Evolutionary conservation across 2,797 vertebrate species (phyloP).

Genomic region (Molossus alvarezi): DNA sequence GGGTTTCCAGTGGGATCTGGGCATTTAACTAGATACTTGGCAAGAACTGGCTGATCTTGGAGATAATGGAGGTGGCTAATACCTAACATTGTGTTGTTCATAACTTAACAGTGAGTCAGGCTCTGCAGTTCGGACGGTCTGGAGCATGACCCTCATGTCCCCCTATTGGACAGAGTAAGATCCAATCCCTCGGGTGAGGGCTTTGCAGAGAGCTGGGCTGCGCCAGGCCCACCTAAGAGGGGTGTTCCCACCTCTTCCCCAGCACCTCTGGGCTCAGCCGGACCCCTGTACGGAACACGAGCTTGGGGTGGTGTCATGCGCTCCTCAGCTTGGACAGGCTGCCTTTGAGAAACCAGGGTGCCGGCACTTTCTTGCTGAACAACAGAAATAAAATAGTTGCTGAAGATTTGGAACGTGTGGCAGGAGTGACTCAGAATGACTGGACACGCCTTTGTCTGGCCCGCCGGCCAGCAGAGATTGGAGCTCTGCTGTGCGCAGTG

Average conservation of each 20-base stretch:
- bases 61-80: neutral
- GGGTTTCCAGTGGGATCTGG: neutral
- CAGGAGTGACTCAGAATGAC: too few relatives aligned
- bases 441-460: neutral
- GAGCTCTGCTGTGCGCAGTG: neutral
- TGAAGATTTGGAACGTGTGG: neutral
- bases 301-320: neutral
- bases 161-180: neutral
- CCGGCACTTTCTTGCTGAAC: neutral
- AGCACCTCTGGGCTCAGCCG: too few relatives aligned
- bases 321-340: fast-evolving
- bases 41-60: neutral
- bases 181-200: neutral
- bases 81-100: fast-evolving
- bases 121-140: neutral
- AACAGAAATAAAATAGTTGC: neutral
- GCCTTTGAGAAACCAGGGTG: fast-evolving
- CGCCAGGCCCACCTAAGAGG: neutral
- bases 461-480: fast-evolving
- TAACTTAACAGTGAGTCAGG: neutral
- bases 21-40: fast-evolving
- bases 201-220: neutral
- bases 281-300: fast-evolving
- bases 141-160: neutral
- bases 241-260: neutral